Percentiles rank a stretch among this genome's conserved stretches.
Conservation (phyloP, 2,797 vertebrate species). For the Bothrops alternatus region DNA sequence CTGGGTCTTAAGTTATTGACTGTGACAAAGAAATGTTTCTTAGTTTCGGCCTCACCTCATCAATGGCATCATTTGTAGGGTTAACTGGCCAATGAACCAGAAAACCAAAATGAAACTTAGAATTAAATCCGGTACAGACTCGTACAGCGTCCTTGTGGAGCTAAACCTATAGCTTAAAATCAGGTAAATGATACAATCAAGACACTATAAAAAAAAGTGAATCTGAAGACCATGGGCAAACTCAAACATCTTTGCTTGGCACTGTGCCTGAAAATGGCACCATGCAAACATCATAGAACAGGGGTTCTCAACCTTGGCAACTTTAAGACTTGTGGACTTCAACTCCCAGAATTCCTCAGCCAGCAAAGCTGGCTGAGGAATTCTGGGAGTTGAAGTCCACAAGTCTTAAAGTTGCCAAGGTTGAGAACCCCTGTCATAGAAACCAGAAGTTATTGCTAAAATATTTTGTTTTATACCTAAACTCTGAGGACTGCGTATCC, state of each 20-base stretch:
- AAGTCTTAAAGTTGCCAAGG: no score
- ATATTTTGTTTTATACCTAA: not conserved
- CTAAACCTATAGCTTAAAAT: not conserved
- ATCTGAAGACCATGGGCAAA: not conserved
- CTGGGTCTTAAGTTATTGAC: not conserved
- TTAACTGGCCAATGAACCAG: not conserved
- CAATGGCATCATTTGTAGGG: not conserved
- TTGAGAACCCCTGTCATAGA: not conserved
- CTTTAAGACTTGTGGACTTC: no score
- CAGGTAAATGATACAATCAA: not conserved
- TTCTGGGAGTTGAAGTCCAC: no score
- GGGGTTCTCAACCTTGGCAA: no score
- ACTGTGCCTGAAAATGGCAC: not conserved
- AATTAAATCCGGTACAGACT: not conserved
- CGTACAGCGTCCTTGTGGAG: not conserved
- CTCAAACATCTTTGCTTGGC: not conserved
- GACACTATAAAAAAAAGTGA: not conserved
- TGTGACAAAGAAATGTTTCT: not conserved
- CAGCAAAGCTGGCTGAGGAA: no score
- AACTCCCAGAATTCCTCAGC: no score
- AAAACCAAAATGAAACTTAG: not conserved
- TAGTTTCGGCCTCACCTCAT: not conserved
- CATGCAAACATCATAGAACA: not conserved
- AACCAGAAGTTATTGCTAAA: not conserved
- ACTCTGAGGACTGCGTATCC: not conserved